Base-by-base conservation (phyloP, 2,888 invertebrate genomes). In the Caenorhabditis sp. region DNA sequence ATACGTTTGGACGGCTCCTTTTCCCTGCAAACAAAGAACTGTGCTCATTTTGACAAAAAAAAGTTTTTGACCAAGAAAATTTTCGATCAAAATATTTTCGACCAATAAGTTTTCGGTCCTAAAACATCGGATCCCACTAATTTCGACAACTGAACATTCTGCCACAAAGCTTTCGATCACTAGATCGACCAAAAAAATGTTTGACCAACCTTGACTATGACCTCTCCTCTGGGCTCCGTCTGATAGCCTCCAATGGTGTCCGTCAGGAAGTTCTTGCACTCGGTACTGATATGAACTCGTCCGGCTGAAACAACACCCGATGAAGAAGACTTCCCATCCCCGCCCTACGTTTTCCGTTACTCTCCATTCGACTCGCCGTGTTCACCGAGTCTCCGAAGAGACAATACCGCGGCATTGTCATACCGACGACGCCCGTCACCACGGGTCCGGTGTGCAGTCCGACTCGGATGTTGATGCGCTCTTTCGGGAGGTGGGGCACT, bases 321-420 rank as follows among this genome's bases (percentile, higher is more conserved):
- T 54, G 1, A 54, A n/a, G n/a, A n/a, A n/a, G n/a, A n/a, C n/a
- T n/a, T n/a, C n/a, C n/a, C n/a, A n/a, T n/a, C n/a, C n/a, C n/a
- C n/a, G n/a, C 31, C 88, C 51, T 26, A 91, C 91, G 91, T 84
- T 91, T 90, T 56, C 90, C 88, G 74, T 91, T 89, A 59, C 86
- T 86, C 72, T 91, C 91, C 91, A 91, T 91, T 38, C 91, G 47
- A 44, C 87, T 86, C 0, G 91, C 91, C 1, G 91, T 91, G 70
- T 91, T 91, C 16, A 91, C 89, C 8, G 90, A 87, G 76, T 91
- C 91, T 35, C 91, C 91, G 58, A 91, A 91, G 8, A 91, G 77
- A 66, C 91, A 91, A 61, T 91, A 91, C 16, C 91, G 80, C 1
- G 88, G 89, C 89, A 89, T 89, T 14, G 89, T 86, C 35, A 89